These are phyloP conservation scores for Parnassius mnemosyne DNA, from an alignment of 2,888 invertebrate genomes.

Conservation along the genomic window DNA sequence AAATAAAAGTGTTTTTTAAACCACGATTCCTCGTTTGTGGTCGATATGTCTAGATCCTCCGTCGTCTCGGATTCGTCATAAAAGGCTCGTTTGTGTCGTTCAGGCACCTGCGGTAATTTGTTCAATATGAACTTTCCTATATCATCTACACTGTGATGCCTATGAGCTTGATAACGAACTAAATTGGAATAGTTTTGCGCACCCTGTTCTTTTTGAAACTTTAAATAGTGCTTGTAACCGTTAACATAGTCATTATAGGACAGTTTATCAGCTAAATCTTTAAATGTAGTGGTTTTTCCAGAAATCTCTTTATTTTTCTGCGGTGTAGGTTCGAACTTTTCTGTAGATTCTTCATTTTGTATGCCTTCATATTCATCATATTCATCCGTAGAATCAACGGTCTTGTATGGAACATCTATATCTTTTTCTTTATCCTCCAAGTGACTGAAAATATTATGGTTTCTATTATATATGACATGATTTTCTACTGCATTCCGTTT, in stretches of 20 bases:
- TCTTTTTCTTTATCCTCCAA: constrained; percentile 3
- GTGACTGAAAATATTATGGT: constrained; percentile 6
- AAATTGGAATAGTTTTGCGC: constrained; percentile 57
- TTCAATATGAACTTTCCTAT: constrained; percentile 67
- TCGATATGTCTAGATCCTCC: constrained; percentile 59
- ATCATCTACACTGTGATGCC: constrained; percentile 66
- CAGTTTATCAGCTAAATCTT: constrained; percentile 52
- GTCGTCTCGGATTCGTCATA: constrained; percentile 51
- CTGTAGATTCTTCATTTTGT: constrained; percentile 2
- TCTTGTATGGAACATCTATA: neutral
- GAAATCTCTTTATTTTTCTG: constrained; percentile 8
- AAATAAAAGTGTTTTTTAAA: constrained; percentile 64
- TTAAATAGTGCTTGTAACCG: constrained; percentile 64
- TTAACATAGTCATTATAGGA: constrained; percentile 62
- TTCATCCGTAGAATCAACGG: neutral
- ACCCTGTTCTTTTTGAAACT: constrained; percentile 55
- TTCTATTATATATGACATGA: neutral
- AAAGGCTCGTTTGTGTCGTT: constrained; percentile 36
- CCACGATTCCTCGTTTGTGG: constrained; percentile 64
- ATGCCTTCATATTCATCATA: constrained; percentile 6
- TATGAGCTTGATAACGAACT: constrained; percentile 65
- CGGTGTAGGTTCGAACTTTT: constrained; percentile 1
- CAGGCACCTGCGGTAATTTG: constrained; percentile 55
- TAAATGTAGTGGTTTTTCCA: constrained; percentile 15
- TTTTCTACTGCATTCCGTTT: neutral